These are phyloP conservation scores for Ctenomys sociabilis DNA, from an alignment of 2,113 vertebrate species.

Conservation along the genomic window DNA sequence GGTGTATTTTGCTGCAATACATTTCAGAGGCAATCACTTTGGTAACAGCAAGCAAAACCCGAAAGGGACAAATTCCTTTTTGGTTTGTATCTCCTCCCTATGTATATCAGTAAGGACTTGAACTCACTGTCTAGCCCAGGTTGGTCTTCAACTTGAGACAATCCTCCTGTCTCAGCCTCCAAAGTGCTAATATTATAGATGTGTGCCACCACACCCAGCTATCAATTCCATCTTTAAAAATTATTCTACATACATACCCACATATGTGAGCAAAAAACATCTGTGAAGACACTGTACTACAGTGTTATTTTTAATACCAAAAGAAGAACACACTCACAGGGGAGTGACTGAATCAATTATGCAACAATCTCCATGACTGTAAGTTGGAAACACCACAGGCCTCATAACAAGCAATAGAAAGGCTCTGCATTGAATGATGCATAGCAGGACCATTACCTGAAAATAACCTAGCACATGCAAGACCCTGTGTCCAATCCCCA, in stretches of 20 bases:
- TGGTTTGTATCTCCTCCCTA: background rate
- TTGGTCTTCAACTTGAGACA: no score
- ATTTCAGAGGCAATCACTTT: slow-evolving; percentile 6
- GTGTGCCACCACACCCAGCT: no score
- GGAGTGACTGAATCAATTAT: background rate
- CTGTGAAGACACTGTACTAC: background rate
- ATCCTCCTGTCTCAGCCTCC: no score
- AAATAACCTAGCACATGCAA: background rate
- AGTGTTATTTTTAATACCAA: slow-evolving; percentile 13
- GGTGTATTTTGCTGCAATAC: background rate
- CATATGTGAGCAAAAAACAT: background rate
- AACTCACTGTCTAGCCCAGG: no score
- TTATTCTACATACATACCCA: background rate
- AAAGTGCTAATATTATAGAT: no score
- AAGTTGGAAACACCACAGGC: background rate
- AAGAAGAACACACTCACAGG: background rate
- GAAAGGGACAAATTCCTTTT: background rate
- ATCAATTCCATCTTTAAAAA: slow-evolving; percentile 38
- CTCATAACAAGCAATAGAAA: background rate
- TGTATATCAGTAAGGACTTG: background rate
- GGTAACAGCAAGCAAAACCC: background rate
- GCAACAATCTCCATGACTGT: background rate
- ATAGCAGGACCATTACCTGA: background rate
- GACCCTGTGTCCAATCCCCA: background rate
- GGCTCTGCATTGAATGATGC: background rate